Evolutionary conservation across 2,113 vertebrate genomes (phyloP), one percentile per base, ranked within the genome.

Genomic region (Vulpes ferrilata): DNA sequence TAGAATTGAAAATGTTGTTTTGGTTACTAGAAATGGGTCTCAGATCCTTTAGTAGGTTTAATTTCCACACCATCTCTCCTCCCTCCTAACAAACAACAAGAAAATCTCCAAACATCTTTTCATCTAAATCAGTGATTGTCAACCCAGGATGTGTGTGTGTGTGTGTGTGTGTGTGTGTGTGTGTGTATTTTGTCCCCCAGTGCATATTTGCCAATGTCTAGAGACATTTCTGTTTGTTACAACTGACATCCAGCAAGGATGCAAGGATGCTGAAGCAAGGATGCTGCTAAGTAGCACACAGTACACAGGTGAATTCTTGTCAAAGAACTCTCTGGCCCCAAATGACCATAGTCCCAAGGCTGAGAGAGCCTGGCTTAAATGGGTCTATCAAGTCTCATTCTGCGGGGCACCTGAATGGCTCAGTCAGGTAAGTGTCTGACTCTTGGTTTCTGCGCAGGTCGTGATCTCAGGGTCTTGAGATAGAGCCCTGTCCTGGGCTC

Each of bases 1-100:
- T 94, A 8, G 81, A 82, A 74, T 67, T 89, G 60, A 93, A 74
- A 96, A 86, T 85, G 23, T 83, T 64, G 76, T 71, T 96, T 81
- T 55, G 64, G 55, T 89, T 67, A 27, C 30, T 71, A 87, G 79
- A 90, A 95, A 89, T 81, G n/a, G 22, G 76, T 65, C 90, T 94
- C 30, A 74, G 38, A 69, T 88, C 27, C 35, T 35, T 35, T 35
- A 35, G 35, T 35, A 69, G 57, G 51, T 57, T 43, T 32, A 59
- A 30, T 80, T 57, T 79, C 17, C 64, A 62, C 55, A 25, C 23
- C 6, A 20, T 19, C 22, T 7, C 35, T 19, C 74, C 27, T 23
- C 3, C 19, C 23, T 25, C 32, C 5, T 32, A 22, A 30, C 23
- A 38, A 79, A 67, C 10, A 43, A 43, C 30, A 43, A 62, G 60